phyloP scores from a whole-genome alignment of 2,888 invertebrate genomes.

The Scelioninae gen. 1 region DNA sequence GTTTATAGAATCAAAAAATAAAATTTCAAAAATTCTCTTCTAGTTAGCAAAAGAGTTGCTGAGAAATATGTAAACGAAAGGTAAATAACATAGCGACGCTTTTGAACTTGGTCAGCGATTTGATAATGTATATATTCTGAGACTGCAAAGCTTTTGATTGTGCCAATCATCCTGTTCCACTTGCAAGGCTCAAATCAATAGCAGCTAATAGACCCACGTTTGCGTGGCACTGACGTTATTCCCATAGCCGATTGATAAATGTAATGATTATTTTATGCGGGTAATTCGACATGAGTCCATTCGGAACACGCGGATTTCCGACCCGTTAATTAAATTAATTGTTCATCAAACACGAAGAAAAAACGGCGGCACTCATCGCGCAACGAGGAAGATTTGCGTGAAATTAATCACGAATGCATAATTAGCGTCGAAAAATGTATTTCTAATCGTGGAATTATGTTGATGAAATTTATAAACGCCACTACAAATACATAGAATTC shows the following conservation, averaged over 20 bases:
- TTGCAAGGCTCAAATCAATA: conserved; percentile 35
- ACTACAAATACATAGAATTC: conserved; percentile 7
- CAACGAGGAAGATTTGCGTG: too few species aligned
- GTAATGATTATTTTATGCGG: conserved; percentile 29
- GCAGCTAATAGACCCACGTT: conserved; percentile 34
- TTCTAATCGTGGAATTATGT: conserved; percentile 18
- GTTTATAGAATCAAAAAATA: too few species aligned
- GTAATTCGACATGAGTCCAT: conserved; percentile 4
- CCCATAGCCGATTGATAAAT: conserved; percentile 12
- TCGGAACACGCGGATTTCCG: conserved; percentile 6
- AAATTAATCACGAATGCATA: neutral
- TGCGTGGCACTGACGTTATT: conserved; percentile 23
- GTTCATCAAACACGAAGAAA: too few species aligned
- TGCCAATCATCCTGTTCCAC: conserved; percentile 49
- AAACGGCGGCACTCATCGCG: too few species aligned
- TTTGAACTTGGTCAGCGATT: conserved; percentile 49
- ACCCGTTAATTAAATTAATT: conserved; percentile 12
- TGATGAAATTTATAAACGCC: conserved; percentile 17
- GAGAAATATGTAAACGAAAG: neutral
- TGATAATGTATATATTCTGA: conserved; percentile 32
- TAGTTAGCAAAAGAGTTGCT: conserved; percentile 3
- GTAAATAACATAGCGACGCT: conserved; percentile 25
- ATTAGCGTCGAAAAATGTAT: conserved; percentile 11
- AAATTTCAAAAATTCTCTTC: too few species aligned
- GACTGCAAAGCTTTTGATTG: conserved; percentile 50